Base-by-base conservation (phyloP, 2,888 invertebrate species). In the Sipha maydis region DNA sequence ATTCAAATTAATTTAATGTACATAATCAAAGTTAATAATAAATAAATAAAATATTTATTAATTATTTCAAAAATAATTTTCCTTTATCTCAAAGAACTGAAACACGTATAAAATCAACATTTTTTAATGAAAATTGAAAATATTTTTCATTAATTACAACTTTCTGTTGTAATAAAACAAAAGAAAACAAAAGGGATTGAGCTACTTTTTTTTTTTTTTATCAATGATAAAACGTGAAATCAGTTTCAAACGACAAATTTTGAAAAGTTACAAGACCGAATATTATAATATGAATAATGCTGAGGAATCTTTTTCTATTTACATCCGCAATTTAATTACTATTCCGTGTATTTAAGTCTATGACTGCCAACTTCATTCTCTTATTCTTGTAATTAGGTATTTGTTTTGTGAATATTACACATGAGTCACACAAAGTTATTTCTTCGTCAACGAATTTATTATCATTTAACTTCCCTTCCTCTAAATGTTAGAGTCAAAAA, bases 191-290 rank as follows among this genome's bases (percentile, higher is more conserved):
- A n/a, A 75, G 73, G 28, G 17, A n/a, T 73, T 34, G 56, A 48
- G 25, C 8, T 21, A n/a, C 56, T 56, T 21, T 9, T 21, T 73
- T 56, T 21, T 61, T 61, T 75, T 48, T 56, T 34, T 73, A 19
- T 83, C 34, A 19, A 25, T 31, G 28, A 48, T 31, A 83, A 71
- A 83, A 83, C 2, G 82, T 83, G 82, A 83, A 83, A 83, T 83
- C 82, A 71, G 82, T 83, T 83, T 31, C 71, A 83, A n/a, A n/a
- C 71, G 48, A 83, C 80, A 82, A 73, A 83, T 73, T 54, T 73
- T 17, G 48, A 8, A n/a, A n/a, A n/a, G n/a, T 83, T 34, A 83
- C 28, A 28, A 69, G 28, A 69, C 28, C n/a, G 28, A n/a, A 69
- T 11, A 69, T 11, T 28, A n/a, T 9, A 28, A 28, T 69, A 28